Base-by-base conservation (phyloP, 2,797 vertebrate species). In the Fistularia commersonii region DNA sequence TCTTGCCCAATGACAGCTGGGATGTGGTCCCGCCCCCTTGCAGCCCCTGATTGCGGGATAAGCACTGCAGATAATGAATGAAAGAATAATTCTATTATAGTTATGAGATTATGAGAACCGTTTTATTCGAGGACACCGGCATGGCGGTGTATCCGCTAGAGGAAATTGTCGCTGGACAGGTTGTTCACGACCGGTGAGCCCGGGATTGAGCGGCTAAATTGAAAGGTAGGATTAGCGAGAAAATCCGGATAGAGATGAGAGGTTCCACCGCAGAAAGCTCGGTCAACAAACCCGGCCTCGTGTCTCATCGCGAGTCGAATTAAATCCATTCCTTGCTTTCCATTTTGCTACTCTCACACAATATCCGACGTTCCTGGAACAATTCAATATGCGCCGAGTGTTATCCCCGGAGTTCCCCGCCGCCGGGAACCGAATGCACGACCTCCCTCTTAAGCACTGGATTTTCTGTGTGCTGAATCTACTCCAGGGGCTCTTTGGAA, bases 151-250 rank as follows among this genome's bases (percentile, higher is more conserved):
- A 23, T 23, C 23, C 23, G 4, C 23, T 4, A 54, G 41, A 66
- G 57, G 66, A 79, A 64, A 72, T 62, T 54, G 53, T 51, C 32
- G 39, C 51, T 53, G 49, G 32, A 11, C 37, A 54, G 31, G 43
- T 67, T 79, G 76, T 82, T 81, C 77, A 82, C 64, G 4, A 41
- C 72, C 53, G 56, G 55, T 50, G 65, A 76, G 70, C 51, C 60
- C 8, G 6, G 36, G 63, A 71, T 58, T 66, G 62, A 64, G 43
- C 38, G 37, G 45, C 51, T 48, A 71, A 69, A 80, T 74, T 71
- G 69, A 76, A 80, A 72, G 63, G 64, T 59, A 64, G 62, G 77
- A 75, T 84, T 79, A 82, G 41, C 59, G 57, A 51, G 58, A 54
- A 74, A 69, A 79, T 80, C 64, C 49, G 8, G 47, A 76, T 68